Base-by-base conservation (phyloP, 2,113 vertebrate species). In the Mystacornis crossleyi region DNA sequence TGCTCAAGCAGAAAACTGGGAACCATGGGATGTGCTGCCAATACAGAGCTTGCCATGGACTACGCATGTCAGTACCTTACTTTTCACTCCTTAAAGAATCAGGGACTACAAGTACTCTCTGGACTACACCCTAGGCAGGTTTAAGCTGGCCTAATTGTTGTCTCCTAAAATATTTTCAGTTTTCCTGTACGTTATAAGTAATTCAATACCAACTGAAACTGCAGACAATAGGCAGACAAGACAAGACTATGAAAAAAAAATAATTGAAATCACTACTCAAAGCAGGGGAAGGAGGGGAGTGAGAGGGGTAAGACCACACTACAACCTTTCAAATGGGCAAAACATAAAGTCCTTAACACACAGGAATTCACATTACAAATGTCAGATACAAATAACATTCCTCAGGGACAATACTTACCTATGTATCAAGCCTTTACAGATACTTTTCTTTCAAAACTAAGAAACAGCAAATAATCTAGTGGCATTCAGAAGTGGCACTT, bases 271-370 rank as follows among this genome's bases (percentile, higher is more conserved):
- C 16, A 48, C 9, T 14, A 31, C 38, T 55, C 73, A n/a, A 91
- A 62, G n/a, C 0, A 12, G 9, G 8, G 5, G 5, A 26, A 4
- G 4, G 8, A 69, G 3, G 1, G 5, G 9, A 51, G 14, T 6
- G 11, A 74, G 29, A 62, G 3, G 6, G 8, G 4, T 3, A 17
- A 86, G 5, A 72, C 14, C 36, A 29, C 6, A 31, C 53, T 1
- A 1, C 36, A 72, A 51, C 6, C 21, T 48, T 71, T 60, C 23
- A 79, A 67, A 67, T 2, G 2, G 24, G 24, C 42, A 81, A 74
- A 93, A 51, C 21, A n/a, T n/a, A 5, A 57, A 71, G 36, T 8
- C 7, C 12, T 79, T 67, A 25, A 61, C 2, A 10, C 8, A 38
- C 14, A 54, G 45, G 19, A 82, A 80, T 18, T 61, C 40, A 53